These are phyloP conservation scores for Drosophila truncata DNA, from an alignment of 1,140 invertebrate genomes.

Conservation along the genomic window DNA sequence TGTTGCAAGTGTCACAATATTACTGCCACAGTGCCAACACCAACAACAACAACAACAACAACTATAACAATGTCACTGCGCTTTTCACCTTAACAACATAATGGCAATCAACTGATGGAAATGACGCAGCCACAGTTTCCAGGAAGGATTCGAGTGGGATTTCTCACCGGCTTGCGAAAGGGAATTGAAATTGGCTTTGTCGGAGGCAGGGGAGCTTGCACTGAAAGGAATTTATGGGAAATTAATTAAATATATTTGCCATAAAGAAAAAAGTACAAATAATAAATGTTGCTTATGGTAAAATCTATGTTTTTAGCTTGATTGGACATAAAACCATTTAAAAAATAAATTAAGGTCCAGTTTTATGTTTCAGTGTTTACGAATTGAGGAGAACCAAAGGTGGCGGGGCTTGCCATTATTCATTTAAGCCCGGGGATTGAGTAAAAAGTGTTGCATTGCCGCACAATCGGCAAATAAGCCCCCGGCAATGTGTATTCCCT, in stretches of 20 bases:
- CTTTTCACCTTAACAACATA: conserved; percentile 78
- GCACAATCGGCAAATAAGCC: conserved; percentile 54
- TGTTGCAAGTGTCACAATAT: conserved; percentile 45
- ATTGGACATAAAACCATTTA: neutral
- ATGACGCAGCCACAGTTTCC: conserved; percentile 56
- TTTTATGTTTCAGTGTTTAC: neutral
- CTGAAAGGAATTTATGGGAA: neutral
- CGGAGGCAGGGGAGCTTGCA: neutral
- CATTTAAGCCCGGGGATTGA: conserved; percentile 68
- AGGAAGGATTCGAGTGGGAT: conserved; percentile 34
- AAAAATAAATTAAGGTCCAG: neutral
- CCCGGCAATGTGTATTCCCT: conserved; percentile 42
- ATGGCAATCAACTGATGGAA: conserved; percentile 76
- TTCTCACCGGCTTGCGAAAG: conserved; percentile 11
- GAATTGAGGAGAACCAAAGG: conserved; percentile 11
- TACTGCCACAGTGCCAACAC: conserved; percentile 25
- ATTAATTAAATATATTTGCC: too few relatives aligned
- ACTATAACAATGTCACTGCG: conserved; percentile 49
- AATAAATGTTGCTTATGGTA: too few relatives aligned
- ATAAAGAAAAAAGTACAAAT: neutral
- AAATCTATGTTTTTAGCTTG: neutral
- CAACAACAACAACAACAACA: conserved; percentile 5
- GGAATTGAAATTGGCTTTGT: conserved; percentile 56
- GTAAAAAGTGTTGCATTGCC: conserved; percentile 67
- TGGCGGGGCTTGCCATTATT: conserved; percentile 60